Evolutionary conservation across 2,113 vertebrate species (phyloP), one percentile per base, ranked within the genome.

Genomic region (Otus sunia): DNA sequence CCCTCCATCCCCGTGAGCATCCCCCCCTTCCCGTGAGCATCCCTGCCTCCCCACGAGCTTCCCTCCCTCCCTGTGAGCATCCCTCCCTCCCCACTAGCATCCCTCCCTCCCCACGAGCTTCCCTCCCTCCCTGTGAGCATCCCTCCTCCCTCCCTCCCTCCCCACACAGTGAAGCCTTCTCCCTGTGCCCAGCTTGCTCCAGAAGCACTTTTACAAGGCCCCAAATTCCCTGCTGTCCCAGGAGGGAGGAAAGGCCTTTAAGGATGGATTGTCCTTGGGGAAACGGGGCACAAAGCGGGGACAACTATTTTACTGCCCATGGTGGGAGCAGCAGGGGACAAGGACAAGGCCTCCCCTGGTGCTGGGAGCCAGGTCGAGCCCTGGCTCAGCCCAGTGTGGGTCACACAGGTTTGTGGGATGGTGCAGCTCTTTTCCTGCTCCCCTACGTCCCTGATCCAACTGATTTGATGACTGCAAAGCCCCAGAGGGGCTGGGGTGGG

Each of bases 341-440:
- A 71, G 47, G 21, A 29, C 15, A 29, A 2, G 36, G 26, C 4
- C 60, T 75, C 58, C 7, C 10, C 37, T 15, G 53, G 2, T 14
- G 12, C 32, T 3, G 1, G 39, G 59, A 63, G 32, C 15, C 1
- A 2, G 5, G 13, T 5, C 1, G 13, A 59, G 53, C 34, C 7
- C 55, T 5, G 52, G 20, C 45, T 27, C 49, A 11, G 56, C 47
- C 47, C 0, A 1, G 13, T 0, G 1, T 1, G 0, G 3, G 15
- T 3, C 45, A 3, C 47, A 8, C 0, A 9, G 41, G 10, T 17
- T 34, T 5, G 7, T 0, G 14, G 62, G n/a, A 20, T 0, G 36
- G 9, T 2, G 73, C 77, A 18, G 69, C 64, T n/a, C 69, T 36
- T 90, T 12, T 18, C 21, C 69, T 5, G 41, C 52, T 77, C 36